Evolutionary conservation across 2,888 invertebrate genomes (phyloP), one percentile per base, ranked within the genome.

Genomic region (Busseola fusca): DNA sequence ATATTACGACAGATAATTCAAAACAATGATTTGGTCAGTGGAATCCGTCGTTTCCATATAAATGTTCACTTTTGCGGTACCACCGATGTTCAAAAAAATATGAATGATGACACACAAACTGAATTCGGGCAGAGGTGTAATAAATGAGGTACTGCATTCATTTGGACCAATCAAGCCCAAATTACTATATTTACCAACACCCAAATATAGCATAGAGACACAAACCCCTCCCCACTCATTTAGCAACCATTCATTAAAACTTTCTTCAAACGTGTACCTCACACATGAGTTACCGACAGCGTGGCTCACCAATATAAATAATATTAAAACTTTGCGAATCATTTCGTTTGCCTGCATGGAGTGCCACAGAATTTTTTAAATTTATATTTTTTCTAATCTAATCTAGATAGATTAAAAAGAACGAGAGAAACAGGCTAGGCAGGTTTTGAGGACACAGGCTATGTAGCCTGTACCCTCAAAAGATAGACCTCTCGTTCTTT

Each of bases 241-340:
- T n/a, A 69, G 75, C 62, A 93, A 92, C 10, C 82, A 74, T 18
- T 80, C 80, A 3, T 87, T 76, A 34, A 85, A 87, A 9, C 82
- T 81, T 21, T 87, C 83, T 71, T 89, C 90, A 64, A 92, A 92
- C 34, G 87, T 65, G 27, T 73, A 58, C 57, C 80, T 84, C 16
- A 88, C 84, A 78, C 92, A 92, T 14, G 81, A 76, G 12, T 90
- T 86, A 76, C 87, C 75, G 30, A 72, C 57, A 56, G 83, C 88
- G 76, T 77, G 63, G 21, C 78, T 69, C 70, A 83, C 74, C 30
- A 80, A 64, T 40, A 80, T 68, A 58, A 80, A 60, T 12, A 82
- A 58, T 27, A 86, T 64, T 50, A 84, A 57, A 16, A 84, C 50
- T 52, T 76, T 63, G n/a, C 62, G 64, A 60, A 80, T 67, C 81